These are phyloP conservation scores for Oryzias curvinotus DNA, from an alignment of 2,113 vertebrate species.

Conservation along the genomic window DNA sequence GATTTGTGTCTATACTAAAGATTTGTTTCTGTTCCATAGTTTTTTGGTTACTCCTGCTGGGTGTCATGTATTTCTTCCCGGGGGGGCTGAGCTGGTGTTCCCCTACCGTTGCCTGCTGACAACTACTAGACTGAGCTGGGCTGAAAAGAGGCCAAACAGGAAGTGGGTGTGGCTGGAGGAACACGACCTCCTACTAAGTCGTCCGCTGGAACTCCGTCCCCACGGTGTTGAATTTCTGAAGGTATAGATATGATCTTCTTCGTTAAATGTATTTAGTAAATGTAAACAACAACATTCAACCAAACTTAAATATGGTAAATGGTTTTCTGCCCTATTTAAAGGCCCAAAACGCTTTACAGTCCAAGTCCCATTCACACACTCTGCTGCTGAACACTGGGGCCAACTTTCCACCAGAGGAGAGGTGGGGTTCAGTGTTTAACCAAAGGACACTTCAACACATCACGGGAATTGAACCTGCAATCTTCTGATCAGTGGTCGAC, in stretches of 20 bases:
- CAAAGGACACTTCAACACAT: too few species aligned
- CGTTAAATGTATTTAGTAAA: too few species aligned
- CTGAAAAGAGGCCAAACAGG: constrained; percentile 63
- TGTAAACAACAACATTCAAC: too few species aligned
- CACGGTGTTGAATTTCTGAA: constrained; percentile 76
- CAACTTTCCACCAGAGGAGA: too few species aligned
- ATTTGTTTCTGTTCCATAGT: constrained; percentile 53
- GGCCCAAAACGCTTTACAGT: too few species aligned
- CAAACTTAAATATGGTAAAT: too few species aligned
- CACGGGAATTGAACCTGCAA: too few species aligned
- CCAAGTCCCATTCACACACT: too few species aligned
- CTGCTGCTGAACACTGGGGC: too few species aligned
- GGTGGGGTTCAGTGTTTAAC: too few species aligned
- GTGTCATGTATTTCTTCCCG: constrained; percentile 77
- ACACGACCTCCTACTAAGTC: constrained; percentile 76
- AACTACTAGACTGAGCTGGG: constrained; percentile 66
- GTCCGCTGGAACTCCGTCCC: constrained; percentile 75
- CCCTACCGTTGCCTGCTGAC: constrained; percentile 64
- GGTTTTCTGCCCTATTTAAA: too few species aligned
- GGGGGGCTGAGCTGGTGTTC: constrained; percentile 79
- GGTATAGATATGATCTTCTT: constrained; percentile 43
- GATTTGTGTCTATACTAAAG: neutral
- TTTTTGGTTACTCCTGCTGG: constrained; percentile 76
- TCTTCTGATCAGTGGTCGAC: too few species aligned
- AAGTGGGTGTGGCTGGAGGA: constrained; percentile 77